Percentiles rank a stretch among this genome's conserved stretches.
Conservation (phyloP, 2,888 invertebrate genomes). For the Bellardia pandia region DNA sequence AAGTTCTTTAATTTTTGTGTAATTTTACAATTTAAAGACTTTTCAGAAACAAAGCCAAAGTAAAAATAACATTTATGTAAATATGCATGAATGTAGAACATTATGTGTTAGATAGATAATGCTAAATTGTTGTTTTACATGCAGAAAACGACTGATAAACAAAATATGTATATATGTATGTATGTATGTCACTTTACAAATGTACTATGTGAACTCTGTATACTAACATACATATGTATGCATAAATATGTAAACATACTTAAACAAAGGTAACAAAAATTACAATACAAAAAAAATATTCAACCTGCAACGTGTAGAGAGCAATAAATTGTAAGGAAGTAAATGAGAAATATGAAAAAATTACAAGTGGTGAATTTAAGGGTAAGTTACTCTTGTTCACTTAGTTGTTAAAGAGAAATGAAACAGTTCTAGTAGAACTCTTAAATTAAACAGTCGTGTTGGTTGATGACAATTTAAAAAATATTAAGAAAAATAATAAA, state of each 20-base stretch:
- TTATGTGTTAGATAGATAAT: conserved; percentile 25
- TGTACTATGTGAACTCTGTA: neutral
- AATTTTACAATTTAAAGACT: too few relatives aligned
- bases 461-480: neutral
- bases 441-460: conserved; percentile 51
- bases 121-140: conserved; percentile 64
- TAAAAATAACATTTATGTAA: neutral
- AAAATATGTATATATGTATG: neutral
- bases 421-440: conserved; percentile 65
- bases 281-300: conserved; percentile 1
- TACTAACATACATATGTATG: neutral
- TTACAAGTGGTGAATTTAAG: conserved; percentile 54
- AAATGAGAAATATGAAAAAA: neutral
- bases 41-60: too few relatives aligned
- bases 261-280: conserved; percentile 31
- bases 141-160: conserved; percentile 36
- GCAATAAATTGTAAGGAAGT: conserved; percentile 25
- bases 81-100: conserved; percentile 17
- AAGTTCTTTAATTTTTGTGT: too few relatives aligned
- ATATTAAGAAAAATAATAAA: conserved; percentile 5
- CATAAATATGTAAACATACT: conserved; percentile 35
- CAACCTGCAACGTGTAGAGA: conserved; percentile 17
- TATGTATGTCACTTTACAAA: neutral
- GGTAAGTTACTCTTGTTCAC: conserved; percentile 3
- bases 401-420: neutral